Conservation (phyloP, 2,797 vertebrate species). For the Buphagus erythrorhynchus region DNA sequence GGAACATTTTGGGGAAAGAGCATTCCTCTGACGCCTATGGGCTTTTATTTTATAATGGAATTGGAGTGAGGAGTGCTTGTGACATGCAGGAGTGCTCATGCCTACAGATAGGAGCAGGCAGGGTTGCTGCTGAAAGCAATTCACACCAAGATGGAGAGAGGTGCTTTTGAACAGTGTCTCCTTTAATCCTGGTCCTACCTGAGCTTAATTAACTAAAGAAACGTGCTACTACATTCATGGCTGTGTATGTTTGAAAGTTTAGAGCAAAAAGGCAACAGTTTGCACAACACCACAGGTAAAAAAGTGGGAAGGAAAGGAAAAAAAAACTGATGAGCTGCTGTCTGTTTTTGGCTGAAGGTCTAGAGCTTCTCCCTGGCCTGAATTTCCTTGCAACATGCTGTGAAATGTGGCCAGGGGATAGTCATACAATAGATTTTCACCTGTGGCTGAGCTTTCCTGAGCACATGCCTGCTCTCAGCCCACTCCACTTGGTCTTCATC, state of each 20-base stretch:
- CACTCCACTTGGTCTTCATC: fast-evolving
- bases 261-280: neutral
- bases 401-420: neutral
- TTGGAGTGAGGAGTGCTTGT: neutral
- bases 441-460: neutral
- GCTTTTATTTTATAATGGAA: neutral
- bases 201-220: neutral
- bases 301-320: neutral
- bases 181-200: neutral
- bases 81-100: neutral
- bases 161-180: neutral
- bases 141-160: neutral
- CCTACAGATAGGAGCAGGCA: neutral
- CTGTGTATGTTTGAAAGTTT: neutral
- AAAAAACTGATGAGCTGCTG: neutral
- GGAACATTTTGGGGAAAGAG: neutral
- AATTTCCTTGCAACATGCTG: neutral
- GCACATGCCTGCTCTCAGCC: neutral
- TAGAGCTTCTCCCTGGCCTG: neutral
- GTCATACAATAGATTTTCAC: neutral
- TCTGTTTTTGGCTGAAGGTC: neutral
- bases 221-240: neutral
- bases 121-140: neutral
- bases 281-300: neutral
- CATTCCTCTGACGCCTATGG: neutral